Evolutionary conservation across 2,113 vertebrate species (phyloP), one percentile per base, ranked within the genome.

Genomic region (Sander vitreus): DNA sequence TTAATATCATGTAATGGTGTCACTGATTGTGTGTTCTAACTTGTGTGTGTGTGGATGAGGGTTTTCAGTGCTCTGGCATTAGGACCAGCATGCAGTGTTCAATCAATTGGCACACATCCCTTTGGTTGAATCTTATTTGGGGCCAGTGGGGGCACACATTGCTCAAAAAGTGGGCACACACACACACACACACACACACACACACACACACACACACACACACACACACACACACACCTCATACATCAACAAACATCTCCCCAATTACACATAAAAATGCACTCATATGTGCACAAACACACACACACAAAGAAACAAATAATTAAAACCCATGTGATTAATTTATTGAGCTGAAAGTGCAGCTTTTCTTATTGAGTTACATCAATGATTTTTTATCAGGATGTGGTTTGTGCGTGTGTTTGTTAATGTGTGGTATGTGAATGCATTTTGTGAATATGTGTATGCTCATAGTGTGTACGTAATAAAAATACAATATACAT

Each of bases 311-410:
- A 21, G 36, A 93, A 94, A 96, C 95, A 96, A 97, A 98, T 99
- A 99, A 99, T 98, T 98, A 99, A 98, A 99, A 99, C 96, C 94
- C 91, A 94, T 95, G 96, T 98, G 97, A 99, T 99, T 99, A 98
- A 97, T 98, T 98, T 98, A 99, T 98, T 97, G 97, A 98, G 97
- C 97, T 97, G 96, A 97, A 97, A 96, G 96, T 97, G 91, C 96
- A 96, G 96, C 96, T 77, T 97, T 97, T 92, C 97, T 97, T 98
- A 97, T 97, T 97, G 96, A 97, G 96, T 96, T 96, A 96, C 97
- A 96, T 97, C 96, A 97, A 95, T 82, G 97, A 99, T 99, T 97
- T 89, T 99, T 99, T 98, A 98, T 99, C 98, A 97, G 96, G 95
- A 94, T 27, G 63, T 60, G 94, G 93, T 72, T 39, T 78, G 53